A percentile compares a stretch with the other conserved stretches of the same genome.
phyloP scores from a whole-genome alignment of 2,888 invertebrate species.

The Branchellion lobata region DNA sequence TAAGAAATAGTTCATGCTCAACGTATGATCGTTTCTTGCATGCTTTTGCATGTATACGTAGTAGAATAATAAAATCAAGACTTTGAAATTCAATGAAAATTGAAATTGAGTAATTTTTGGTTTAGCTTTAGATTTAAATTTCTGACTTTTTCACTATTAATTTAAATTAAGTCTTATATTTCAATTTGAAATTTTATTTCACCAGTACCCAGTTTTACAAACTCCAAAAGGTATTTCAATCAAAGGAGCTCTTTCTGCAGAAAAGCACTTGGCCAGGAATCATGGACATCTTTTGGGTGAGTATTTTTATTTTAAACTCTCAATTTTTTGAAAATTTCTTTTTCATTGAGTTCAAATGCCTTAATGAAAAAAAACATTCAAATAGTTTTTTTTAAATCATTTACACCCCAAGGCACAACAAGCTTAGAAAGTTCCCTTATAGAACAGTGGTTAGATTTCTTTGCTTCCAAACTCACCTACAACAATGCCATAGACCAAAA shows the following conservation, averaged over 20 bases:
- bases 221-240: not conserved
- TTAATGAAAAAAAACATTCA: no score
- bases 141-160: no score
- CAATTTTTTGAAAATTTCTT: not conserved
- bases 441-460: conserved; percentile 5
- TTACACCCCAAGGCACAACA: not conserved
- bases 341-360: not conserved
- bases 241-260: not conserved
- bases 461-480: not conserved
- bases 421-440: not conserved
- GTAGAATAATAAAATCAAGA: no score
- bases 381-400: not conserved
- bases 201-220: not conserved
- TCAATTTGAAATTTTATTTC: no score
- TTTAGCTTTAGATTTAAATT: no score
- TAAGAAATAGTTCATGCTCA: no score
- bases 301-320: not conserved
- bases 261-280: not conserved
- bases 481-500: not conserved
- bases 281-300: not conserved
- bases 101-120: no score
- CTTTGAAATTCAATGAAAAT: no score
- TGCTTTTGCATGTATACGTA: no score
- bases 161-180: no score
- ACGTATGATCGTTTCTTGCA: no score